phyloP scores from a whole-genome alignment of 2,113 vertebrate species.

The Zosterops pallidus region DNA sequence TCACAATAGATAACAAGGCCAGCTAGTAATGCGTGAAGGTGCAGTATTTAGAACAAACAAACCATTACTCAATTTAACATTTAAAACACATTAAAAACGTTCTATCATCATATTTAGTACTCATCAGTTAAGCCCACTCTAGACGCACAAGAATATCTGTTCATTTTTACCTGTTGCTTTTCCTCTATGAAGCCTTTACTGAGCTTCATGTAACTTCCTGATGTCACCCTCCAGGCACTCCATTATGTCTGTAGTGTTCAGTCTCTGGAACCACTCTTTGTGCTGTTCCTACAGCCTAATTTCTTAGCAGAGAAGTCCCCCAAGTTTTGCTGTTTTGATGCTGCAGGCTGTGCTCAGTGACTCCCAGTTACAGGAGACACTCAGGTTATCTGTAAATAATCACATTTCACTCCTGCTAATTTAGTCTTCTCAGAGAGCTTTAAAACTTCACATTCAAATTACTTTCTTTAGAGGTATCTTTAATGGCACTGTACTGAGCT shows the following conservation, averaged over 20 bases:
- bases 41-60: not conserved
- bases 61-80: not conserved
- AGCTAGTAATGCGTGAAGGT: not conserved
- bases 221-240: not conserved
- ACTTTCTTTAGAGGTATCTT: not conserved
- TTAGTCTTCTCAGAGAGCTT: not conserved
- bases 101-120: not conserved
- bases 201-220: rapidly evolving
- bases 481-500: not conserved
- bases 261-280: not conserved
- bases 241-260: not conserved
- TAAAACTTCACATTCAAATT: not conserved
- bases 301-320: not conserved
- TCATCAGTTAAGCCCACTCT: not conserved
- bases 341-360: not conserved
- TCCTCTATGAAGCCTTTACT: not conserved
- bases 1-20: not conserved
- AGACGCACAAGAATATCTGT: not conserved
- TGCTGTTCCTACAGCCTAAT: not conserved
- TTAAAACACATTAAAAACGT: not conserved
- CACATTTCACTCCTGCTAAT: not conserved
- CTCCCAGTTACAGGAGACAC: not conserved
- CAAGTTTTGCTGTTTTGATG: not conserved
- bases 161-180: not conserved
- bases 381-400: not conserved